These are phyloP conservation scores for Hephaestus fuliginosus DNA, from an alignment of 2,797 vertebrate species.

Conservation along the genomic window DNA sequence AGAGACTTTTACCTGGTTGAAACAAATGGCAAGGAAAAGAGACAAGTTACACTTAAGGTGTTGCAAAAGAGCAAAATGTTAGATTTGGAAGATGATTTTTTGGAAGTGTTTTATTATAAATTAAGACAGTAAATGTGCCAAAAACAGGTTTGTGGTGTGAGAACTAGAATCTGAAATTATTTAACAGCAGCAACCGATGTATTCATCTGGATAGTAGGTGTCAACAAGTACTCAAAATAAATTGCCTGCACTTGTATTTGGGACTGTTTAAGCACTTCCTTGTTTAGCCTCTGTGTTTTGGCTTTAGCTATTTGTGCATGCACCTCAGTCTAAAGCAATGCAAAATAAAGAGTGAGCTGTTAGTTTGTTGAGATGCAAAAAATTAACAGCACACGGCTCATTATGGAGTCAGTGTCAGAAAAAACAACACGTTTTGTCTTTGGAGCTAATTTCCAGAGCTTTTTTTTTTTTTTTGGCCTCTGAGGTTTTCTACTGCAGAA, in stretches of 20 bases:
- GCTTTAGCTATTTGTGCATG: slow-evolving; percentile 40
- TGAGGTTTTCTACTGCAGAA: background rate
- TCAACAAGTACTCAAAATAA: slow-evolving; percentile 65
- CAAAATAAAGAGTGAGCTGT: slow-evolving; percentile 55
- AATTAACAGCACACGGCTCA: slow-evolving; percentile 53
- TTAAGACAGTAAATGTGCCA: slow-evolving; percentile 22
- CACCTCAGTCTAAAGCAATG: slow-evolving; percentile 37
- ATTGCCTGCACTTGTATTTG: slow-evolving; percentile 40
- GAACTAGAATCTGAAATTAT: slow-evolving; percentile 24
- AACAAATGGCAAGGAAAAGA: background rate
- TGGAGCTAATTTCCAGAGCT: too few relatives aligned
- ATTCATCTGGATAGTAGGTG: slow-evolving; percentile 33
- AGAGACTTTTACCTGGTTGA: background rate
- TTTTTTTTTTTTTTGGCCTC: background rate
- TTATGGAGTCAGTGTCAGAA: slow-evolving; percentile 56
- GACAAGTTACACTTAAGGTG: background rate
- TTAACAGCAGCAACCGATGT: slow-evolving; percentile 32
- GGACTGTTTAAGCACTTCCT: slow-evolving; percentile 48
- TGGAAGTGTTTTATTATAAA: slow-evolving; percentile 8
- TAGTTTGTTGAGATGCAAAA: slow-evolving; percentile 47
- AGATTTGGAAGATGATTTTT: background rate
- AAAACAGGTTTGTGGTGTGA: slow-evolving; percentile 32
- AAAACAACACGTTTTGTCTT: slow-evolving; percentile 1
- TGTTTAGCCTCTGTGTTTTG: slow-evolving; percentile 52
- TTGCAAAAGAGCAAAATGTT: slow-evolving; percentile 12